Base-by-base conservation (phyloP, 2,113 vertebrate genomes). In the Bothrops jararaca region DNA sequence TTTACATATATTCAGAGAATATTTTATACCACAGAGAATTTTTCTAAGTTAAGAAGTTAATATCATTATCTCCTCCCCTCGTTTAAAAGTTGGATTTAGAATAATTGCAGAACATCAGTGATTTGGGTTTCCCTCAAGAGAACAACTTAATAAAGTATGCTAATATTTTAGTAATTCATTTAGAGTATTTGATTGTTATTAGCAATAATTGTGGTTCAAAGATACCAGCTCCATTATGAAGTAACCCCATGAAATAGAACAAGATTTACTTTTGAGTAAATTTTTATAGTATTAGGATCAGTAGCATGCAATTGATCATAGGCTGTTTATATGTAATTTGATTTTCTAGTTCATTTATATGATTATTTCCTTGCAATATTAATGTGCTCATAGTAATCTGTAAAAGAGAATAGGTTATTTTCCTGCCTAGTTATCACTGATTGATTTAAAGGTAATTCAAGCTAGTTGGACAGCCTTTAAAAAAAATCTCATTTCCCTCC, bases 1-100 rank as follows among this genome's bases (percentile, higher is more conserved):
- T 99, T 99, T 98, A 98, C 98, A 99, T 99, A 99, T 97, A 99
- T 99, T 99, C 98, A 97, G 97, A 98, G 98, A 98, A 98, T 98
- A 98, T 99, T 98, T 98, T 98, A 97, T 98, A 98, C 98, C 98
- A 97, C 94, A 95, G 98, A 99, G 99, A 98, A 99, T 98, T 99
- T 97, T 98, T 98, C 97, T 98, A 98, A 98, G 98, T 99, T 99
- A 97, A 97, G 97, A 98, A 98, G 98, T 98, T 99, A 98, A 99
- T 99, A 98, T 98, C 97, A 98, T 99, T 98, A 98, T 98, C 98
- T 98, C 98, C 98, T 98, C 98, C 98, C 96, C 97, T 98, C 97
- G 3, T 98, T 99, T 98, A 98, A 98, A 97, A 95, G 97, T 97
- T 98, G 97, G 97, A 97, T 98, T 98, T 98, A 98, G 97, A 99